A percentile compares a stretch with the other conserved stretches of the same genome.
phyloP scores from a whole-genome alignment of 2,888 invertebrate genomes.

The Beris chalybata region DNA sequence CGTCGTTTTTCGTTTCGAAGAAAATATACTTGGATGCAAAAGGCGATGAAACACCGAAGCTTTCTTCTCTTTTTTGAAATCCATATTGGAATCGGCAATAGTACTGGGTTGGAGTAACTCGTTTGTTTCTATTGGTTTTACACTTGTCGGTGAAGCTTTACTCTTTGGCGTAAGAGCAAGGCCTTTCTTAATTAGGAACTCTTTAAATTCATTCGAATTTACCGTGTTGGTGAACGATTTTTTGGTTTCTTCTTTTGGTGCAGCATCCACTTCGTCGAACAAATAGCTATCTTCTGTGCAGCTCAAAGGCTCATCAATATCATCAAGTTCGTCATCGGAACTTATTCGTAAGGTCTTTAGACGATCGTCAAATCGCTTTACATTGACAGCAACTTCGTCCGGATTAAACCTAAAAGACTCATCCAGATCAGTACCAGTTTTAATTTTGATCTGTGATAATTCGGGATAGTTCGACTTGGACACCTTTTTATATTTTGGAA shows the following conservation, averaged over 20 bases:
- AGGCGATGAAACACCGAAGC: conserved; percentile 52
- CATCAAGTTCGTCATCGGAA: conserved; percentile 55
- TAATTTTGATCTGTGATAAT: conserved; percentile 53
- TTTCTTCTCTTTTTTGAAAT: conserved; percentile 47
- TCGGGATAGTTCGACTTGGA: conserved; percentile 55
- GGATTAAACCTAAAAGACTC: conserved; percentile 50
- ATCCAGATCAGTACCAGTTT: conserved; percentile 51
- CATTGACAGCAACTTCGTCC: conserved; percentile 55
- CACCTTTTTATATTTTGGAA: conserved; percentile 51
- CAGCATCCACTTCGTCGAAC: not conserved
- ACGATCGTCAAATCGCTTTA: conserved; percentile 55
- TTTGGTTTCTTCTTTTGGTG: conserved; percentile 15
- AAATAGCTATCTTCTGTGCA: conserved; percentile 50
- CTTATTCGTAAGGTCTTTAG: conserved; percentile 52
- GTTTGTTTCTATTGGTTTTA: not conserved
- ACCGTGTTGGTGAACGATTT: conserved; percentile 53
- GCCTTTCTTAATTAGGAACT: conserved; percentile 54
- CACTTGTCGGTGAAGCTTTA: conserved; percentile 40
- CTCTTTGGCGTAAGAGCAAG: conserved; percentile 48
- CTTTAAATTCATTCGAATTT: conserved; percentile 54
- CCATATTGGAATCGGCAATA: conserved; percentile 8
- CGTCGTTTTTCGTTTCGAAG: conserved; percentile 51
- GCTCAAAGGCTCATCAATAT: conserved; percentile 52
- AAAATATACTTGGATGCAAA: conserved; percentile 51
- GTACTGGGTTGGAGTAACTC: conserved; percentile 6